Evolutionary conservation across 2,888 invertebrate species (phyloP), one percentile per base, ranked within the genome.

Genomic region (Balanococcus diminutus): DNA sequence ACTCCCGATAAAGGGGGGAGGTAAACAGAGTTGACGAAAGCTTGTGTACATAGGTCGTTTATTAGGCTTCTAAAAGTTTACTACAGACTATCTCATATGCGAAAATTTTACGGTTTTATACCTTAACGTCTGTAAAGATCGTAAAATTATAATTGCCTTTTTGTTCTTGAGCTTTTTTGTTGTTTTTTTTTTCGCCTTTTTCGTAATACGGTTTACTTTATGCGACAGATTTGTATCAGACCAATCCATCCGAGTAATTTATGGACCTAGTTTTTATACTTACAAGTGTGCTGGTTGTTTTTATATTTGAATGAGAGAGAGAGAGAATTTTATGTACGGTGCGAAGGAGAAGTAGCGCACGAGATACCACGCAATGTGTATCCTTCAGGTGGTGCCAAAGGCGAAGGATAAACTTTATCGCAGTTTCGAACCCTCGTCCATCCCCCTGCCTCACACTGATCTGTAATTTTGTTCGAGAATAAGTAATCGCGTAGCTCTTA

Each of bases 81-180:
- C 67, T 67, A 28, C 67, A 28, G 25, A 67, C 67, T 67, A 67
- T 67, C 67, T 67, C 67, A 28, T 67, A 67, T 79, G 75, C 36
- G 75, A 79, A 79, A 79, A 79, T 79, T 79, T 79, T 79, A 79
- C 28, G 75, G 36, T 79, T 79, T 79, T 19, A 79, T 36, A 36
- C 75, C 75, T 67, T 67, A 28, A 67, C 67, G 67, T 28, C 19
- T 79, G 75, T 16, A 3, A 36, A 79, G 36, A 79, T 79, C 75
- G 75, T 79, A 79, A 79, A 79, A 79, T 79, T 79, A 79, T 79
- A 79, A 79, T 79, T 79, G 75, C 75, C 36, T 79, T 67, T 32
- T 32, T 79, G 75, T 72, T 72, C 31, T 72, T 31, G 31, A 31
- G 28, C 31, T 16, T 28, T 61, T 25, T 61, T 61, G 4, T 61